Conservation (phyloP, 1,140 invertebrate species). For the Teleopsis dalmanni region DNA sequence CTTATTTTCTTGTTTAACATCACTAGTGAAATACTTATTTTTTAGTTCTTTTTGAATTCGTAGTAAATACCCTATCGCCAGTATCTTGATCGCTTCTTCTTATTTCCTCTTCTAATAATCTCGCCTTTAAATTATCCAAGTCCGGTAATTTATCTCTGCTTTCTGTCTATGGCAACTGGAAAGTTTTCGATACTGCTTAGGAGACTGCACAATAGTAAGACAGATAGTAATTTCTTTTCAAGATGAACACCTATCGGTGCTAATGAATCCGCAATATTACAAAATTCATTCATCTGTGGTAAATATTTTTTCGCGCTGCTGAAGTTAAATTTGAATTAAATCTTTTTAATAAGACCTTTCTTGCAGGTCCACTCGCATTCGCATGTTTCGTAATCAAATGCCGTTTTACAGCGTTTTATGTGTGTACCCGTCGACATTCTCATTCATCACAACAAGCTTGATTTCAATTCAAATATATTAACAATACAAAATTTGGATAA, state of each 20-base stretch:
- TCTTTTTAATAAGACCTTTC: neutral
- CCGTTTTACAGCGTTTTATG: conserved; percentile 1
- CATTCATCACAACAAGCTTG: too few species aligned
- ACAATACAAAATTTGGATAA: too few species aligned
- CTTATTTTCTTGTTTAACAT: too few species aligned
- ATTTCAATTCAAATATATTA: too few species aligned
- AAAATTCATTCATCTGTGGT: neutral
- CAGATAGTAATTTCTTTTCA: neutral
- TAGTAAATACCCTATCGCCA: neutral
- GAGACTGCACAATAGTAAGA: conserved; percentile 1
- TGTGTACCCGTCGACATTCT: too few species aligned
- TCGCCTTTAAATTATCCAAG: neutral
- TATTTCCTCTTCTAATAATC: neutral
- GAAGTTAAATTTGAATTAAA: neutral
- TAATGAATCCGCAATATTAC: neutral
- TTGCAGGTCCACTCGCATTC: neutral
- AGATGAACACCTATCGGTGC: neutral
- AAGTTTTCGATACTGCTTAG: neutral
- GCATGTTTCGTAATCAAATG: neutral
- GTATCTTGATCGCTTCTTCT: neutral
- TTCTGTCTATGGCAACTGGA: neutral
- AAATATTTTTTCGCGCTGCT: neutral
- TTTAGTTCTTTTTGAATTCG: too few species aligned
- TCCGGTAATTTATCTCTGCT: neutral
- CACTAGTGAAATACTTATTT: too few species aligned